A percentile compares a stretch with the other conserved stretches of the same genome.
Evolutionary conservation across 2,888 invertebrate species (phyloP).

Genomic region (Steinernema carpocapsae): DNA sequence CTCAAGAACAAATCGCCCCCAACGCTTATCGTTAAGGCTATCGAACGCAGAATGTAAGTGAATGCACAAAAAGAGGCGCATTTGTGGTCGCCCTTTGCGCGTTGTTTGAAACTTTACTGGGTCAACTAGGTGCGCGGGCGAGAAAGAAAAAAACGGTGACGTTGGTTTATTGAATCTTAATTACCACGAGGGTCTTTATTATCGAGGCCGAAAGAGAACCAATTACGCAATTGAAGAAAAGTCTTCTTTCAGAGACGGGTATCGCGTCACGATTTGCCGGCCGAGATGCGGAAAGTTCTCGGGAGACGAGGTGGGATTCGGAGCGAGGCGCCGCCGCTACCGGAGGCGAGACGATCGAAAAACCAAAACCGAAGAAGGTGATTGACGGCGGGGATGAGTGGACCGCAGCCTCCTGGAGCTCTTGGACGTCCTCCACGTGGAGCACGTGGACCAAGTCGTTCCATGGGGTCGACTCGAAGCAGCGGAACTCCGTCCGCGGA

Average conservation of each 20-base stretch:
- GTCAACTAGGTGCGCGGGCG: constrained; percentile 33
- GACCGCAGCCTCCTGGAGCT: constrained; percentile 55
- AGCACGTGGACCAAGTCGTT: constrained; percentile 36
- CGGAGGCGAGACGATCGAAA: constrained; percentile 34
- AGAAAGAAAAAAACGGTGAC: constrained; percentile 7
- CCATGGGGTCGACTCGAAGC: constrained; percentile 7
- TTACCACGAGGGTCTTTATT: constrained; percentile 31
- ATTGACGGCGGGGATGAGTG: constrained; percentile 32
- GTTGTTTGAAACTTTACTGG: constrained; percentile 35
- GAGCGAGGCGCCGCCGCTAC: constrained; percentile 40
- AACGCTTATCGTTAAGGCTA: constrained; percentile 66
- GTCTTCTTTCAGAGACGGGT: constrained; percentile 61
- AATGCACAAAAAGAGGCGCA: constrained; percentile 16
- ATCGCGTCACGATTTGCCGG: constrained; percentile 67
- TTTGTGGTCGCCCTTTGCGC: constrained; percentile 25
- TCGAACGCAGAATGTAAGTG: constrained; percentile 52
- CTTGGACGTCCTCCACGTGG: constrained; percentile 52
- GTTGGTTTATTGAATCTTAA: constrained; percentile 31
- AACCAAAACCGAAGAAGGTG: constrained; percentile 35
- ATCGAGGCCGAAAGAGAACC: constrained; percentile 24
- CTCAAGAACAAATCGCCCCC: constrained; percentile 68
- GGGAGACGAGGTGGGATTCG: constrained; percentile 42
- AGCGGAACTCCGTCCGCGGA: constrained; percentile 2
- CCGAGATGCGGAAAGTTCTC: constrained; percentile 58
- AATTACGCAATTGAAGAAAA: constrained; percentile 1